phyloP scores from a whole-genome alignment of 2,888 invertebrate genomes.

The Podotricha telesiphe region DNA sequence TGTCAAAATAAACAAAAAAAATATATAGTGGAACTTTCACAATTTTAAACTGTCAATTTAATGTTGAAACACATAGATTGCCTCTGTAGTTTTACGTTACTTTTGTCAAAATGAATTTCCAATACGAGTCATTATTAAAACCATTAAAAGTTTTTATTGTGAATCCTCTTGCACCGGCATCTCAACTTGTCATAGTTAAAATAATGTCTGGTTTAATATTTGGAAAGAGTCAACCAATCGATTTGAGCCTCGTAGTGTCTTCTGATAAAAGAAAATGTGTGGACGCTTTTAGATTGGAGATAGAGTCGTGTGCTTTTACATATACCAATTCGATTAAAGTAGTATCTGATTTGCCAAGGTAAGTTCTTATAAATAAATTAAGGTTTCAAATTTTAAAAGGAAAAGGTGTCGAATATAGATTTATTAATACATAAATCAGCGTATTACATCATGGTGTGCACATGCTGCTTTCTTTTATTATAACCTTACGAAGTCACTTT shows the following conservation, averaged over 20 bases:
- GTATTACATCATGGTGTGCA: not conserved
- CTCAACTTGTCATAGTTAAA: conserved; percentile 60
- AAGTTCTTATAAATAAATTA: conserved; percentile 26
- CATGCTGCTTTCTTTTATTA: not conserved
- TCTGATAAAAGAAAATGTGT: conserved; percentile 60
- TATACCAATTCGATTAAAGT: conserved; percentile 60
- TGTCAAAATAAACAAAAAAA: conserved; percentile 9
- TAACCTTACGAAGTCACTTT: not conserved
- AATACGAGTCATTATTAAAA: conserved; percentile 48
- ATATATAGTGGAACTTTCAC: not conserved
- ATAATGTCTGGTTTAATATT: conserved; percentile 67
- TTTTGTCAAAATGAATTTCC: conserved; percentile 46
- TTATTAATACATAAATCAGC: not conserved
- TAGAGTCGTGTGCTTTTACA: conserved; percentile 61
- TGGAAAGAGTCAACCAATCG: conserved; percentile 60
- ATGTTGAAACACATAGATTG: not conserved
- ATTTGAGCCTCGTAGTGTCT: conserved; percentile 65
- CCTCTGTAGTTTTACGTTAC: not conserved
- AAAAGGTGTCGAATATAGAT: no score
- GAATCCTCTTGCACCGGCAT: conserved; percentile 61
- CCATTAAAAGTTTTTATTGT: conserved; percentile 65
- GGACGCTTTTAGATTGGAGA: conserved; percentile 56
- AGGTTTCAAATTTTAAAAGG: not conserved
- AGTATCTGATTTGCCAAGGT: conserved; percentile 69
- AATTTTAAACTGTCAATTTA: conserved; percentile 6